Conservation (phyloP, 1,140 invertebrate species). For the Drosophila rufa region DNA sequence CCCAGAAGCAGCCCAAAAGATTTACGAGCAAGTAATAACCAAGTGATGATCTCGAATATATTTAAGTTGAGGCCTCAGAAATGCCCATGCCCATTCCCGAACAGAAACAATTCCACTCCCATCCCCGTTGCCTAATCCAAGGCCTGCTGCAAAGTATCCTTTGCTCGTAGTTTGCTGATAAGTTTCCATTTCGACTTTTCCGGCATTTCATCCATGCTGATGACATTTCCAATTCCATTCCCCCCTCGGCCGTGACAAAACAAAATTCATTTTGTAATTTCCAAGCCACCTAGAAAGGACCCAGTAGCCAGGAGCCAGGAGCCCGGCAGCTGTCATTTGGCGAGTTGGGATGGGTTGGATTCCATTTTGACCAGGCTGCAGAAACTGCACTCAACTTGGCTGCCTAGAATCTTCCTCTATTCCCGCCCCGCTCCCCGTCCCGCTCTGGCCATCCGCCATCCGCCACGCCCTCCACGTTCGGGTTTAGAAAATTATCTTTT, state of each 20-base stretch:
- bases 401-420: constrained; percentile 43
- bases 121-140: constrained; percentile 16
- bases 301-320: constrained; percentile 1
- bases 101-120: constrained; percentile 8
- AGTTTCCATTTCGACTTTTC: constrained; percentile 83
- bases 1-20: constrained; percentile 11
- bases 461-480: constrained; percentile 48
- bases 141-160: constrained; percentile 66
- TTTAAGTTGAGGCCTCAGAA: constrained; percentile 24
- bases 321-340: constrained; percentile 63
- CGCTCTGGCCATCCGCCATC: constrained; percentile 18
- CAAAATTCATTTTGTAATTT: constrained; percentile 83
- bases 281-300: constrained; percentile 59
- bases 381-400: constrained; percentile 75
- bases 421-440: background rate
- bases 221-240: constrained; percentile 77
- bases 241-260: constrained; percentile 42
- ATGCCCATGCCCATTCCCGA: constrained; percentile 17
- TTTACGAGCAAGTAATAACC: constrained; percentile 61
- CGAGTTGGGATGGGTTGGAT: constrained; percentile 35
- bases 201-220: constrained; percentile 81
- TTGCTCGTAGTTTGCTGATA: constrained; percentile 76
- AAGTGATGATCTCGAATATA: constrained; percentile 51
- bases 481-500: constrained; percentile 85
- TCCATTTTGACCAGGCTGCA: constrained; percentile 79